Base-by-base conservation (phyloP, 1,140 invertebrate genomes). In the Ooceraea biroi region DNA sequence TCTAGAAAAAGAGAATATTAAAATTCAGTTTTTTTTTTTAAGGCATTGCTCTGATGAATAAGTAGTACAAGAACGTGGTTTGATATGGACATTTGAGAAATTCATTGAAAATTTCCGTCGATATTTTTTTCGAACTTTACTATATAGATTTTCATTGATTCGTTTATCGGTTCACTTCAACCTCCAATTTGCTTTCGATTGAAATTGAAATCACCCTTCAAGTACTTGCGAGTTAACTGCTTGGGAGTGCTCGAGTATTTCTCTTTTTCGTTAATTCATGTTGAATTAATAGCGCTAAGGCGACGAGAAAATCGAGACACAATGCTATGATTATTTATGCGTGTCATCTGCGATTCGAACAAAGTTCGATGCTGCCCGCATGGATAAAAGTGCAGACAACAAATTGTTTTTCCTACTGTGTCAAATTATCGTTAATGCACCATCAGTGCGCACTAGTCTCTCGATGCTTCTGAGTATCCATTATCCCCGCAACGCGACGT, bases 131-230 rank as follows among this genome's bases (percentile, higher is more conserved):
- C 17, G 30, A 71, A 69, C 12, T 36, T 36, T 36, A 11, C 22
- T 27, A 27, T 78, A 44, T 25, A 14, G 22, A 44, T 12, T 25
- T 25, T 41, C 50, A 22, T 7, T 36, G 46, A 69, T 10, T 52
- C n/a, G 12, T 11, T 85, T 50, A 22, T 55, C 41, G 1, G 8
- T 10, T 73, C n/a, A n/a, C 46, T 55, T 48, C 30, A 36, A 60
- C n/a, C 36, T 36, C 7, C n/a, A 63, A 77, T 86, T 86, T 52
- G 14, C 8, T 69, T 8, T 78, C 73, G 41, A 66, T 55, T 52
- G 11, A 44, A 68, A 68, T 68, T 68, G 30, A 44, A 68, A 78
- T 57, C 17, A 3, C 11, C 46, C 36, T 10, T 78, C 12, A 27
- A 55, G 11, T 14, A 55, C 11, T 19, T 25, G 48, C 22, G 17